phyloP scores from a whole-genome alignment of 1,140 invertebrate genomes.

The Drosophila leontia region DNA sequence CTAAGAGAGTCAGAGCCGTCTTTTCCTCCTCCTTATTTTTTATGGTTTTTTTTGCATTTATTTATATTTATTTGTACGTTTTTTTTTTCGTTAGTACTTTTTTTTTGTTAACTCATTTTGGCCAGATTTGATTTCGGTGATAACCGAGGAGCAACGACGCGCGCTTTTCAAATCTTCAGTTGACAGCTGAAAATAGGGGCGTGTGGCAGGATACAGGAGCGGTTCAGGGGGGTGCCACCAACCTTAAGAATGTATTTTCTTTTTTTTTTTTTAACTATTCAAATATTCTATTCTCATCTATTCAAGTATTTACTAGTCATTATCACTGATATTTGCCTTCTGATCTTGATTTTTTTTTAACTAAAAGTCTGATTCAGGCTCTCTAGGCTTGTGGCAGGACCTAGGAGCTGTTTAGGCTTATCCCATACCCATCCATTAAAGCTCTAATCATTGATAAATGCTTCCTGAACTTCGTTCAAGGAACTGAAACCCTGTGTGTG shows the following conservation, averaged over 20 bases:
- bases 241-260: too few relatives aligned
- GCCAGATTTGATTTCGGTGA: slow-evolving; percentile 16
- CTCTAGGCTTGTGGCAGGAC: background rate
- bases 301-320: too few relatives aligned
- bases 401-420: too few relatives aligned
- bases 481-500: too few relatives aligned
- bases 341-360: too few relatives aligned
- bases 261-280: too few relatives aligned
- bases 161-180: slow-evolving; percentile 13
- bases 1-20: slow-evolving; percentile 3
- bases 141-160: slow-evolving; percentile 1
- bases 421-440: too few relatives aligned
- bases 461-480: background rate
- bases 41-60: slow-evolving; percentile 2
- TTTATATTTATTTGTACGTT: slow-evolving; percentile 1
- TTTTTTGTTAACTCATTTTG: slow-evolving; percentile 21
- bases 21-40: background rate
- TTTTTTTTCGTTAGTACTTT: background rate
- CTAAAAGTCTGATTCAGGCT: background rate
- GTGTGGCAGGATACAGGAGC: slow-evolving; percentile 31
- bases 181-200: slow-evolving; percentile 17
- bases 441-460: too few relatives aligned
- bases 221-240: background rate
- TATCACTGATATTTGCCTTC: background rate
- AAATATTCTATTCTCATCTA: too few relatives aligned